phyloP scores from a whole-genome alignment of 1,140 invertebrate genomes.

The Ostrea denselamellosa region DNA sequence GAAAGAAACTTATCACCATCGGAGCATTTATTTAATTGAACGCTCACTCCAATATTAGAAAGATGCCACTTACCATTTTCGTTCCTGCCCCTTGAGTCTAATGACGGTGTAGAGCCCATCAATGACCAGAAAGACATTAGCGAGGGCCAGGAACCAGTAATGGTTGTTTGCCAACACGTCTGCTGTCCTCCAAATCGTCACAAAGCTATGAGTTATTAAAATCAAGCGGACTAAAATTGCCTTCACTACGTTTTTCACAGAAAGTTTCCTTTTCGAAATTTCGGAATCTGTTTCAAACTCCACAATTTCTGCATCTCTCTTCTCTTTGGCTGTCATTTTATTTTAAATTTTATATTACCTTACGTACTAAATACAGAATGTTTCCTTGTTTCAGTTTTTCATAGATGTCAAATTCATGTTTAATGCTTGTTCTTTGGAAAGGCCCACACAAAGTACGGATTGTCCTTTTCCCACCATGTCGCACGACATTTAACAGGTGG shows the following conservation, averaged over 20 bases:
- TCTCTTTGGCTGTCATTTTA: neutral
- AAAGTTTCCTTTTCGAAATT: slow-evolving; percentile 25
- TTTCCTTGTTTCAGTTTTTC: neutral
- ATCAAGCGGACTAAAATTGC: slow-evolving; percentile 52
- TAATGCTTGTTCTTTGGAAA: neutral
- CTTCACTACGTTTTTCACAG: neutral
- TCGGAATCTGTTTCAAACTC: slow-evolving; percentile 24
- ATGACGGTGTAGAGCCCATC: slow-evolving; percentile 53
- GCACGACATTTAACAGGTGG: neutral
- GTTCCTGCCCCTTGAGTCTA: slow-evolving; percentile 52
- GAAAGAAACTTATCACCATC: no score
- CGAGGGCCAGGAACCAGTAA: slow-evolving; percentile 53
- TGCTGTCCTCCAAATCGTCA: slow-evolving; percentile 58
- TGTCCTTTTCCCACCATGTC: neutral
- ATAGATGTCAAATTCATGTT: neutral
- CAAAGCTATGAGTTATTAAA: slow-evolving; percentile 55
- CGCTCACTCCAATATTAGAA: no score
- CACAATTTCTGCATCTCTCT: neutral
- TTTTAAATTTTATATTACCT: neutral
- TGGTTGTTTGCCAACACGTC: slow-evolving; percentile 47
- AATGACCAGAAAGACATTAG: slow-evolving; percentile 52
- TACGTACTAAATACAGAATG: neutral
- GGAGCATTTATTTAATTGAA: no score
- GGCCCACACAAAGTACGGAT: neutral
- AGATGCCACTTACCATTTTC: slow-evolving; percentile 58